phyloP scores from a whole-genome alignment of 2,113 vertebrate species.

The Phoenicopterus ruber region DNA sequence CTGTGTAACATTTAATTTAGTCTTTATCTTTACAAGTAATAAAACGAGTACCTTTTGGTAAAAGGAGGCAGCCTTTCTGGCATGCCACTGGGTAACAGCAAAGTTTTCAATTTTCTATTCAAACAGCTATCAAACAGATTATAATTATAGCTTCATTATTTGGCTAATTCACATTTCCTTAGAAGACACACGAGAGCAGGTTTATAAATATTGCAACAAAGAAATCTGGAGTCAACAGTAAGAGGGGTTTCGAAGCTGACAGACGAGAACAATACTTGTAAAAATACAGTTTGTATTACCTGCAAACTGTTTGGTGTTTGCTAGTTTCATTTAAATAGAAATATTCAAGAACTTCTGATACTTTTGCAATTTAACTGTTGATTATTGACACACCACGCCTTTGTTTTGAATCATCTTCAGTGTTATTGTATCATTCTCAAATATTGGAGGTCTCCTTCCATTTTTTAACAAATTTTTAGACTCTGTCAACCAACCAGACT shows the following conservation, averaged over 20 bases:
- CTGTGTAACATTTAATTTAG: constrained; percentile 72
- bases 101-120: constrained; percentile 61
- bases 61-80: not conserved
- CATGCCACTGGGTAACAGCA: not conserved
- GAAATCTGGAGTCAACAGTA: constrained; percentile 26
- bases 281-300: constrained; percentile 2
- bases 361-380: not conserved
- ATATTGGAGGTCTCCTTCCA: not conserved
- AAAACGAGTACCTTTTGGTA: constrained; percentile 60
- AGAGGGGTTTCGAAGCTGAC: constrained; percentile 10
- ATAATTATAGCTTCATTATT: constrained; percentile 67
- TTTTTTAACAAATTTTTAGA: not conserved
- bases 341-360: not conserved
- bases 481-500: not conserved
- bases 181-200: constrained; percentile 49
- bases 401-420: not conserved
- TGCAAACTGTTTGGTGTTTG: not conserved
- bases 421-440: not conserved
- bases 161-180: constrained; percentile 62
- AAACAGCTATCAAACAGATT: constrained; percentile 67
- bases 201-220: constrained; percentile 72
- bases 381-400: not conserved
- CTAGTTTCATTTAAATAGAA: not conserved
- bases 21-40: constrained; percentile 71
- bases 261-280: constrained; percentile 24